Percentiles rank a stretch among this genome's conserved stretches.
These are phyloP conservation scores for Typhlomys cinereus DNA, from an alignment of 2,113 vertebrate species.

Conservation along the genomic window DNA sequence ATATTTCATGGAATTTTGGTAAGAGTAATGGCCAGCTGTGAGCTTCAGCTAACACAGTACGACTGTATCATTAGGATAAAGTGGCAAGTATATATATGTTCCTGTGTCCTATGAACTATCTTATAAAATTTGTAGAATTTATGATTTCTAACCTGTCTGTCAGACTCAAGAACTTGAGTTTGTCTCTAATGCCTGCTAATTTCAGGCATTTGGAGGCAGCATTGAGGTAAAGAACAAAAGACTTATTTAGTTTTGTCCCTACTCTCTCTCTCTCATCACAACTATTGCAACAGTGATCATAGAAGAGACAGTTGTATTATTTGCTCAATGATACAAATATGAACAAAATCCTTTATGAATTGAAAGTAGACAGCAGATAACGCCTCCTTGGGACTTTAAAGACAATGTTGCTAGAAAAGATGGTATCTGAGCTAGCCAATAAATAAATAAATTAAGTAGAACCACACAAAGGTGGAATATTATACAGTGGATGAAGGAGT, in stretches of 20 bases:
- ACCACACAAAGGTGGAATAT: neutral
- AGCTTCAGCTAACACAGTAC: no score
- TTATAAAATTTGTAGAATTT: no score
- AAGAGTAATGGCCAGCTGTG: no score
- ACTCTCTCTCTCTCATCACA: neutral
- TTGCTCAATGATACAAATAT: neutral
- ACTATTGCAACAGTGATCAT: neutral
- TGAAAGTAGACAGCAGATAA: neutral
- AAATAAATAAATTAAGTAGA: neutral
- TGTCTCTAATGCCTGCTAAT: neutral
- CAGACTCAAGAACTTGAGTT: neutral
- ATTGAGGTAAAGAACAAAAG: neutral
- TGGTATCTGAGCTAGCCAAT: neutral
- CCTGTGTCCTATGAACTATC: neutral
- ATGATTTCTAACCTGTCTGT: no score
- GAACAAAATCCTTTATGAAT: neutral
- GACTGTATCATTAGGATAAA: neutral
- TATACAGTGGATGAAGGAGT: neutral
- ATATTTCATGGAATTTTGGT: no score
- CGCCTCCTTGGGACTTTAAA: neutral
- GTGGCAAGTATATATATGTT: neutral
- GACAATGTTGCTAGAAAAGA: slow-evolving; percentile 11
- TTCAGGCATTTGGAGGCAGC: neutral
- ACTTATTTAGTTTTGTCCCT: no score
- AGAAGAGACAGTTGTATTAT: accelerated